Evolutionary conservation across 1,140 invertebrate genomes (phyloP).

Genomic region (Eurosta solidaginis): DNA sequence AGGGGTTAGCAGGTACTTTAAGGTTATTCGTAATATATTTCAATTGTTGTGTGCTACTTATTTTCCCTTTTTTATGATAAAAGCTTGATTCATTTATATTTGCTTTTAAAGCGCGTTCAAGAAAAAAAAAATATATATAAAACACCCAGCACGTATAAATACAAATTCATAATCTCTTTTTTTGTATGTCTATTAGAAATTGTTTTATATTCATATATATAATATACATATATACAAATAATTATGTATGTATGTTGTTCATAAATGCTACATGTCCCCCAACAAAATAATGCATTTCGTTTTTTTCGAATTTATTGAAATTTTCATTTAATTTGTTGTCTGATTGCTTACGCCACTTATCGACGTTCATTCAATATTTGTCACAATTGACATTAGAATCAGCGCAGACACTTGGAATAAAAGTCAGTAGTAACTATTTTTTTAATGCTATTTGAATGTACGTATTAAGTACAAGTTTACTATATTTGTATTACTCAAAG

Average conservation of each 20-base stretch:
- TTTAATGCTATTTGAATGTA: background rate
- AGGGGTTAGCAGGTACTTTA: too few relatives aligned
- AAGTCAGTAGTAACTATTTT: background rate
- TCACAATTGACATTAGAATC: background rate
- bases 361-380: background rate
- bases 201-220: too few relatives aligned
- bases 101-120: too few relatives aligned
- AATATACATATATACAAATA: background rate
- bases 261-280: background rate
- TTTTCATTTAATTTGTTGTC: background rate
- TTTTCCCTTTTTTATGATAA: too few relatives aligned
- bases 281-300: background rate
- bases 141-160: too few relatives aligned
- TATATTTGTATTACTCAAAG: background rate
- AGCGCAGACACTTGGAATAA: conserved; percentile 4
- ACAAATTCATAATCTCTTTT: too few relatives aligned
- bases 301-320: background rate
- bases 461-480: background rate
- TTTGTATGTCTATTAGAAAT: too few relatives aligned
- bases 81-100: too few relatives aligned
- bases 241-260: background rate
- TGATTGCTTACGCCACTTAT: conserved; percentile 5
- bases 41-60: too few relatives aligned
- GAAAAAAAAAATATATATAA: too few relatives aligned
- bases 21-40: too few relatives aligned